phyloP scores from a whole-genome alignment of 37 sponge, comb jelly and placozoan genomes.

The Haliclona indistincta region DNA sequence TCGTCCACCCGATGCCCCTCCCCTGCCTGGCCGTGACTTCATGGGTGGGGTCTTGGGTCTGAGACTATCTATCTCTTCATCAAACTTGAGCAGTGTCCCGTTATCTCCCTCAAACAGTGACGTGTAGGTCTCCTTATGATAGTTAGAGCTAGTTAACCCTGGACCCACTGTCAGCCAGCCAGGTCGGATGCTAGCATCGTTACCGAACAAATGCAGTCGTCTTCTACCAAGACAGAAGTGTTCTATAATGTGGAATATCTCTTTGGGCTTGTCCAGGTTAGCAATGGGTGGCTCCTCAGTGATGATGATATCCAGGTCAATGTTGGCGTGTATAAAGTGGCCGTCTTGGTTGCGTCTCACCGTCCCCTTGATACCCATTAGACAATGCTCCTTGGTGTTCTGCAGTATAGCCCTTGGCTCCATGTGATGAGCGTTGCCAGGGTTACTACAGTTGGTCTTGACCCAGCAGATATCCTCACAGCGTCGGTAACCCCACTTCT shows the following conservation, averaged over 20 bases:
- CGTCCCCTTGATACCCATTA: conserved; percentile 96
- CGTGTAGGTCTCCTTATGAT: conserved; percentile 69
- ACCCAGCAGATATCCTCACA: conserved; percentile 98
- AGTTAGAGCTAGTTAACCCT: conserved; percentile 83
- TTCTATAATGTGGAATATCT: conserved; percentile 94
- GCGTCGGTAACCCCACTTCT: conserved; percentile 93
- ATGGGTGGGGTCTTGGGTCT: conserved; percentile 95
- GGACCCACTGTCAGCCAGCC: conserved; percentile 97
- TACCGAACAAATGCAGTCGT: conserved; percentile 91
- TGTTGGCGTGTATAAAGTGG: conserved; percentile 97
- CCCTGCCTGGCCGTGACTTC: conserved; percentile 57
- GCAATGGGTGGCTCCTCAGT: conserved; percentile 87
- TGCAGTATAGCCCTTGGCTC: conserved; percentile 79
- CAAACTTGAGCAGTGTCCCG: conserved; percentile 48
- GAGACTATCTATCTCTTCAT: conserved; percentile 81
- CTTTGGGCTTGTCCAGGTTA: conserved; percentile 85
- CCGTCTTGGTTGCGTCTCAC: conserved; percentile 92
- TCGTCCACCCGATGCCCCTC: conserved; percentile 37
- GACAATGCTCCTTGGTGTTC: conserved; percentile 92
- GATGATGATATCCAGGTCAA: conserved; percentile 94
- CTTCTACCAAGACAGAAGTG: conserved; percentile 95
- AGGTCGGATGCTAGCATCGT: conserved; percentile 81
- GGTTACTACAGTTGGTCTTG: conserved; percentile 79
- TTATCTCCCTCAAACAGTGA: conserved; percentile 71
- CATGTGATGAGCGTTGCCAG: conserved; percentile 60